phyloP scores from a whole-genome alignment of 2,797 vertebrate species.

The Notoglanidium macrostoma region DNA sequence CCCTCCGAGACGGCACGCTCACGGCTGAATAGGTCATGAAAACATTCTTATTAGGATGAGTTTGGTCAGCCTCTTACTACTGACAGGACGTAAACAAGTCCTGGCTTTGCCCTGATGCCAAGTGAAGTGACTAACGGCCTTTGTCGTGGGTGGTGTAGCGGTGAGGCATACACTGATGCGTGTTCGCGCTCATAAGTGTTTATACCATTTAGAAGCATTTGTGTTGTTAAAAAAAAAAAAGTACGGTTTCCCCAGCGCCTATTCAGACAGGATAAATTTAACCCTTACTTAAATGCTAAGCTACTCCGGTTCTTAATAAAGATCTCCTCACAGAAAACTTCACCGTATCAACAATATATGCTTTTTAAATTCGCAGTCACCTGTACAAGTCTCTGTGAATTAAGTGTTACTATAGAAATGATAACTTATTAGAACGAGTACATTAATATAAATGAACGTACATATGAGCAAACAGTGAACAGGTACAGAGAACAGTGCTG shows the following conservation, averaged over 20 bases:
- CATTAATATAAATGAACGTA: not conserved
- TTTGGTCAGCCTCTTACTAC: not conserved
- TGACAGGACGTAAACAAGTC: constrained; percentile 3
- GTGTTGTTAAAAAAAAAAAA: not conserved
- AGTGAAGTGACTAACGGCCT: not conserved
- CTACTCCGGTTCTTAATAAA: not conserved
- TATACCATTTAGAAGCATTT: not conserved
- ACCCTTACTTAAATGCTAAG: not conserved
- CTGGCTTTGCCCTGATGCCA: constrained; percentile 12
- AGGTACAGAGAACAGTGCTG: not conserved
- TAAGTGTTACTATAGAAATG: not conserved
- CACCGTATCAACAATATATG: not conserved
- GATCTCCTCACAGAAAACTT: not conserved
- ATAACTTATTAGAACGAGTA: not conserved
- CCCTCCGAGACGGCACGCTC: not conserved
- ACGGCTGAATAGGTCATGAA: not conserved
- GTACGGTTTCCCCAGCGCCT: not conserved
- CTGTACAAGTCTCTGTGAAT: not conserved
- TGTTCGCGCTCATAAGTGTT: not conserved
- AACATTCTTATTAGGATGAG: constrained; percentile 7
- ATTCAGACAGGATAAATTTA: not conserved
- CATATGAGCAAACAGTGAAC: no score
- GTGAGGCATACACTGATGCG: not conserved
- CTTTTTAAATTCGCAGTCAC: not conserved
- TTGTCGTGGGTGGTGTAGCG: not conserved